Evolutionary conservation across 2,797 vertebrate genomes (phyloP), one percentile per base, ranked within the genome.

Genomic region (Ctenosaura bakeri): DNA sequence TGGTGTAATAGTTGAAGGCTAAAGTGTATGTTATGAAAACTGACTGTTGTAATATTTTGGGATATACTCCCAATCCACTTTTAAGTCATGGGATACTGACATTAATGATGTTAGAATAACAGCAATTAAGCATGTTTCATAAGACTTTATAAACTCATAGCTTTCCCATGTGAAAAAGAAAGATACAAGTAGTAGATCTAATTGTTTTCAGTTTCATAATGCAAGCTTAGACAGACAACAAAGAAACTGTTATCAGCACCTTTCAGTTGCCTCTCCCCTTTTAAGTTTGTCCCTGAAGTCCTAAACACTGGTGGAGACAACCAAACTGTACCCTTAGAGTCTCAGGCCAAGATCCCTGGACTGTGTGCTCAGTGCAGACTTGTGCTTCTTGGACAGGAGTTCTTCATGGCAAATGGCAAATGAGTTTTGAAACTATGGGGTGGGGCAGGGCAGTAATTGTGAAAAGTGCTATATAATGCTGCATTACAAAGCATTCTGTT

Each of bases 111-210:
- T 82, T 88, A 32, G 35, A 64, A 35, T 76, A 64, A 59, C 38
- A 62, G 50, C 80, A 62, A n/a, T 32, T 76, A 81, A 71, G 10
- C 38, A n/a, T 89, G 54, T 83, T 59, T 83, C 22, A n/a, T 18
- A 89, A 83, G 81, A n/a, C 52, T 82, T 81, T 56, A 22, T 82
- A 81, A 81, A 56, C 50, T 16, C n/a, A 56, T 16, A 81, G 38
- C 35, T 81, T 81, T 56, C 87, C 50, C 64, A 59, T 69, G 35
- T 69, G 46, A 76, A 83, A 89, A 73, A 73, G 56, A 7, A 32
- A 85, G 12, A n/a, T 1, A 8, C 54, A 6, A 29, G 32, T 5
- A 42, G 42, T 32, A 14, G 38, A 2, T 42, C 29, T 50, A 84
- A 52, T 84, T 35, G 10, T 62, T 76, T 83, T 83, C 38, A 89